Evolutionary conservation across 2,888 invertebrate species (phyloP).

Genomic region (Escarpia spicata): DNA sequence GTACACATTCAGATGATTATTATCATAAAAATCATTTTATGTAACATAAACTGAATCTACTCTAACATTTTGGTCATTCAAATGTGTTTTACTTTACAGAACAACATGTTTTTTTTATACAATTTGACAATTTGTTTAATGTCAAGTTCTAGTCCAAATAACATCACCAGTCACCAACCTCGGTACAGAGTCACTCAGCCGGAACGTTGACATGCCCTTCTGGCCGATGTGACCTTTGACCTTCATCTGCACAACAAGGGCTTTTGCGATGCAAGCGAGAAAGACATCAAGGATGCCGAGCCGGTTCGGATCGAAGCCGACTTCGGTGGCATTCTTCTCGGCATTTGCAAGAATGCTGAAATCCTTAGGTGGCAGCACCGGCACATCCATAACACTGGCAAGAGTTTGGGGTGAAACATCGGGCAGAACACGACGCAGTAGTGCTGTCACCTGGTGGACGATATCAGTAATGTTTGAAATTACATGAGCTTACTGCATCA

Average conservation of each 20-base stretch:
- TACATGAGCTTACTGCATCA: background rate
- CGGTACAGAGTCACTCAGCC: slow-evolving; percentile 67
- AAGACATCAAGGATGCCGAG: slow-evolving; percentile 88
- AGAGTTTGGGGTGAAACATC: slow-evolving; percentile 88
- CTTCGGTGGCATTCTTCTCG: slow-evolving; percentile 50
- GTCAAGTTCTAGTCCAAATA: no score
- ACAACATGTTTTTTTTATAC: no score
- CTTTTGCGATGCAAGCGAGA: slow-evolving; percentile 89
- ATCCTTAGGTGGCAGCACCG: slow-evolving; percentile 78
- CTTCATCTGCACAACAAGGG: slow-evolving; percentile 89
- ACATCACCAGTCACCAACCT: background rate
- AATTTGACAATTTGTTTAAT: no score
- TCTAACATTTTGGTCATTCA: no score
- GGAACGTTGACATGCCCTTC: slow-evolving; percentile 69
- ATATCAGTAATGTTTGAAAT: background rate
- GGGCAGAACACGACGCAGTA: slow-evolving; percentile 86
- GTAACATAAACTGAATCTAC: no score
- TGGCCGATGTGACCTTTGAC: slow-evolving; percentile 70
- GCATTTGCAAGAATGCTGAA: slow-evolving; percentile 74
- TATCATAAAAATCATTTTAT: no score
- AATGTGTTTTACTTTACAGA: no score
- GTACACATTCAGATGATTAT: no score
- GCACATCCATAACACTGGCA: slow-evolving; percentile 79
- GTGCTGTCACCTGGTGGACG: slow-evolving; percentile 78
- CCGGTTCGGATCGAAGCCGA: slow-evolving; percentile 66